Evolutionary conservation across 2,888 invertebrate genomes (phyloP).

Genomic region (Campaea margaritaria): DNA sequence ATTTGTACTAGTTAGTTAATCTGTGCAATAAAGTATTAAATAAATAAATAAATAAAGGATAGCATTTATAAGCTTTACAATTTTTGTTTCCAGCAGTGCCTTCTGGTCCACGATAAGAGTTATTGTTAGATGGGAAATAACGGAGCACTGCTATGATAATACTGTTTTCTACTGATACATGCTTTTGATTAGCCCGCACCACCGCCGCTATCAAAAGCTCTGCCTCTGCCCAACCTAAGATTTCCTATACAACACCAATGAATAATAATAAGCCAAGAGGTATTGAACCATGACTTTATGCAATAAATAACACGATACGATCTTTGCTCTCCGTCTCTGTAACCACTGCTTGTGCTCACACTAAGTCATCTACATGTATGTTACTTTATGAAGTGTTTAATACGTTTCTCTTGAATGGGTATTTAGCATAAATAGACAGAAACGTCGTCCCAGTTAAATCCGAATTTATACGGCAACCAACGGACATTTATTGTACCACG

Average conservation of each 20-base stretch:
- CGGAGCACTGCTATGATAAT: neutral
- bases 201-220: neutral
- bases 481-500: constrained; percentile 12
- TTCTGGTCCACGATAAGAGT: no score
- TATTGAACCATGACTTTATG: constrained; percentile 70
- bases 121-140: neutral
- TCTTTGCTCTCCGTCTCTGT: constrained; percentile 57
- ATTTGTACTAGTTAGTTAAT: no score
- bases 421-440: constrained; percentile 27
- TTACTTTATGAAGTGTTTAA: constrained; percentile 27
- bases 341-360: constrained; percentile 37
- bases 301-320: constrained; percentile 73
- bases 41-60: no score
- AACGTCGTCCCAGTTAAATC: constrained; percentile 13
- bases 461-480: constrained; percentile 27
- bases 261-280: constrained; percentile 70
- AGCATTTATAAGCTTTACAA: no score
- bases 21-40: no score
- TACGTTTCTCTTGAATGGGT: constrained; percentile 24
- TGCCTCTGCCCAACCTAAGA: constrained; percentile 46
- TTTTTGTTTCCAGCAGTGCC: no score
- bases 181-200: constrained; percentile 6
- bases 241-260: constrained; percentile 60
- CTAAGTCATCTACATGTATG: constrained; percentile 31
- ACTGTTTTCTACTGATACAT: neutral